These are phyloP conservation scores for Chitala chitala DNA, from an alignment of 2,113 vertebrate genomes.

Conservation along the genomic window DNA sequence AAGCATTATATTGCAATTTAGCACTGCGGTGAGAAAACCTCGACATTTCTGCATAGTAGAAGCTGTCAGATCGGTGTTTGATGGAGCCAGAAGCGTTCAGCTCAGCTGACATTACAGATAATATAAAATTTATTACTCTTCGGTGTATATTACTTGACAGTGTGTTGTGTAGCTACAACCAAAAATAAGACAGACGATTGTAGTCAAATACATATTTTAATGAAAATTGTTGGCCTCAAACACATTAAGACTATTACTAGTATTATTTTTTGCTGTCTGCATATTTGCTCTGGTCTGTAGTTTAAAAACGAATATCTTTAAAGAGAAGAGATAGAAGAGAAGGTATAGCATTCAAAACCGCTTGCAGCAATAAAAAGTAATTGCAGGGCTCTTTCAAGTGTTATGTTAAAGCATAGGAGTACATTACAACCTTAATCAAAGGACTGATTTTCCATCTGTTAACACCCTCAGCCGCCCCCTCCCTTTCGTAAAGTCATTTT, in stretches of 20 bases:
- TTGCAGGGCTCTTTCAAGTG: background rate
- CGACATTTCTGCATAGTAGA: conserved; percentile 4
- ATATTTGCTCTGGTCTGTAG: too few species aligned
- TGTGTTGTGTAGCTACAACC: background rate
- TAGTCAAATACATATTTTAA: too few species aligned
- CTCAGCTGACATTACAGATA: background rate
- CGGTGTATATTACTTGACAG: background rate
- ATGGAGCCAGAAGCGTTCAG: background rate
- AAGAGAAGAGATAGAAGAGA: too few species aligned
- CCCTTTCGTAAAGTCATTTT: too few species aligned
- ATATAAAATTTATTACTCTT: too few species aligned
- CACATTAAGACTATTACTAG: too few species aligned
- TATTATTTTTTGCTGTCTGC: too few species aligned
- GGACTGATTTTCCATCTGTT: background rate
- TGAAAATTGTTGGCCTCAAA: too few species aligned
- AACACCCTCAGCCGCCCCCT: background rate
- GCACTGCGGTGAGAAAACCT: background rate
- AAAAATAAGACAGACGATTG: too few species aligned
- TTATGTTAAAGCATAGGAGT: background rate
- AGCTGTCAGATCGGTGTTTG: conserved; percentile 5
- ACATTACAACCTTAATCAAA: conserved; percentile 8
- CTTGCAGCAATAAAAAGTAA: background rate
- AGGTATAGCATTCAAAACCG: background rate
- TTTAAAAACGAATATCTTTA: too few species aligned
- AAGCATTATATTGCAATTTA: conserved; percentile 21